phyloP scores from a whole-genome alignment of 2,113 vertebrate genomes.

The Otis tarda region DNA sequence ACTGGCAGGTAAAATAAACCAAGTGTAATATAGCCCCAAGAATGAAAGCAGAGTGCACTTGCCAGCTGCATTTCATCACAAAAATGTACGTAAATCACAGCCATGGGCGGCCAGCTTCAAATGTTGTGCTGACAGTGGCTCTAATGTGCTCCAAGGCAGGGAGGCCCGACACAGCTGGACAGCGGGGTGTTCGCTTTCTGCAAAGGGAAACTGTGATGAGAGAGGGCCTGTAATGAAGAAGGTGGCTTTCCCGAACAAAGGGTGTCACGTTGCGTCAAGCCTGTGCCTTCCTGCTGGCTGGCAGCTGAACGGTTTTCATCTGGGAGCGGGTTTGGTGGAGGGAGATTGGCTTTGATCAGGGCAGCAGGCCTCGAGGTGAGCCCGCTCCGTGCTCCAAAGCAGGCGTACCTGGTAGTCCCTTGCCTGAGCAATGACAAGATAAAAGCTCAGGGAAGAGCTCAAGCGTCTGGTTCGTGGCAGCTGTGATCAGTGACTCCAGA shows the following conservation, averaged over 20 bases:
- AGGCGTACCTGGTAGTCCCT: not conserved
- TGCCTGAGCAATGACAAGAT: not conserved
- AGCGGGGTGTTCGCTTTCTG: not conserved
- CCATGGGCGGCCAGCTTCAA: not conserved
- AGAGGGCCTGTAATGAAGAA: not conserved
- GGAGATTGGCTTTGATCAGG: not conserved
- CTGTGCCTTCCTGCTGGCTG: not conserved
- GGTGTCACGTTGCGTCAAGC: rapidly evolving
- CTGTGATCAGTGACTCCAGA: not conserved
- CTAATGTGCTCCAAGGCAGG: not conserved
- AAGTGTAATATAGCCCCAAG: not conserved
- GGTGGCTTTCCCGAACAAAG: not conserved
- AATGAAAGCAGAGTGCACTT: not conserved
- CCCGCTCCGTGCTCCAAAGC: rapidly evolving
- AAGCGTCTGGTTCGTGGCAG: rapidly evolving
- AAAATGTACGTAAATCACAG: not conserved
- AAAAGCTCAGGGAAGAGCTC: rapidly evolving
- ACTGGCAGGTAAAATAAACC: slow-evolving; percentile 40
- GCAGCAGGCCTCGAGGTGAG: not conserved
- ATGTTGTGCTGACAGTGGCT: not conserved
- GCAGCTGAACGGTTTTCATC: not conserved
- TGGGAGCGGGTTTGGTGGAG: not conserved
- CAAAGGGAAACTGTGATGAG: not conserved
- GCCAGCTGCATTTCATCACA: slow-evolving; percentile 22
- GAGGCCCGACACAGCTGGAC: not conserved